A percentile compares a stretch with the other conserved stretches of the same genome.
Evolutionary conservation across 1,140 invertebrate species (phyloP).

Genomic region (Drusus annulatus): DNA sequence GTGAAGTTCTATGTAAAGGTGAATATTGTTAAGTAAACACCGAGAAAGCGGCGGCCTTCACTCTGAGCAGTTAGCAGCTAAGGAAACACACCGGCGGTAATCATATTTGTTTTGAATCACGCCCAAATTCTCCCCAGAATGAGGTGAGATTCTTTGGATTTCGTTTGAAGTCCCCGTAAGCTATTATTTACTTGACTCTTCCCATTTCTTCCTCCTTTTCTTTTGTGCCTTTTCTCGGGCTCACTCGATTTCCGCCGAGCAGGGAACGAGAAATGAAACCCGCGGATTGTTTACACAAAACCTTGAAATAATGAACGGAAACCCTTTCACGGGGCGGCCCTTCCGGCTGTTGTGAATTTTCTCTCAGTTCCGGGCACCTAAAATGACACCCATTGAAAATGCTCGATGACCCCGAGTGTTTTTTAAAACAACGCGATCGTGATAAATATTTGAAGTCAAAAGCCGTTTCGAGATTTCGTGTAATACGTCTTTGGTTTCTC

Average conservation of each 20-base stretch:
- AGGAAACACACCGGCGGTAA: slow-evolving; percentile 32
- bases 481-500: too few species aligned
- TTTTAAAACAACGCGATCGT: neutral
- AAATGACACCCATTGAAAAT: slow-evolving; percentile 8
- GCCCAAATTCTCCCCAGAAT: slow-evolving; percentile 45
- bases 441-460: too few species aligned
- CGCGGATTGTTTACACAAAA: slow-evolving; percentile 51
- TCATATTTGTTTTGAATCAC: slow-evolving; percentile 58
- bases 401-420: neutral
- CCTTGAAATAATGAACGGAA: slow-evolving; percentile 53
- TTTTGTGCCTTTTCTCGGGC: slow-evolving; percentile 52
- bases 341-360: slow-evolving; percentile 21
- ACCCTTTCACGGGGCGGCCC: slow-evolving; percentile 33
- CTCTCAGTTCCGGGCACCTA: slow-evolving; percentile 1
- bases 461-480: too few species aligned
- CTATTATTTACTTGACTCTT: slow-evolving; percentile 56
- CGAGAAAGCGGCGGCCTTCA: too few species aligned
- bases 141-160: slow-evolving; percentile 26
- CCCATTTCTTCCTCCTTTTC: slow-evolving; percentile 37
- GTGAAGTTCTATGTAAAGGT: too few species aligned
- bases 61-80: neutral
- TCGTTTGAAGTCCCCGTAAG: slow-evolving; percentile 46
- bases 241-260: slow-evolving; percentile 47
- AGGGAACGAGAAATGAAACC: slow-evolving; percentile 22
- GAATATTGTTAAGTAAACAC: too few species aligned